Evolutionary conservation across 2,888 invertebrate species (phyloP), one percentile per base, ranked within the genome.

Genomic region (Drosophila melanocephala): DNA sequence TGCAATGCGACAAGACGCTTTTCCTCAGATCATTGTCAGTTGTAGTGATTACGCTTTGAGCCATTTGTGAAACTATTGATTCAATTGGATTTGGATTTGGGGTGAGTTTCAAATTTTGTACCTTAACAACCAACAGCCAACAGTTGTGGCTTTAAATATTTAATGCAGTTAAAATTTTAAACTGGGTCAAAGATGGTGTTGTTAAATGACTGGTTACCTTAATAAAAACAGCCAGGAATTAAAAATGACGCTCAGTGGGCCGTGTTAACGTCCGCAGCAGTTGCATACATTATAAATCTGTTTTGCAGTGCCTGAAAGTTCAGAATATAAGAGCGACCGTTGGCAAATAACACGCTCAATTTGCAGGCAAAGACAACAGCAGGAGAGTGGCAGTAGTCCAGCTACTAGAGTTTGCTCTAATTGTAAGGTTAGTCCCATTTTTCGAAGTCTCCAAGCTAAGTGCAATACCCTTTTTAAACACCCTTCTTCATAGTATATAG

Each of bases 211-310:
- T 22, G 42, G 59, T 39, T 30, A 42, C 42, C 9, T 16, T 16
- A 35, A 5, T 16, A 30, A 52, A 56, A 19, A 28, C 12, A 28
- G 12, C 1, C 9, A 16, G 14, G 4, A 14, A 47, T 47, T 7
- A 2, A 22, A 26, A 42, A 30, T 56, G 26, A 39, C 39, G 57
- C n/a, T 56, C 28, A 12, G 37, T 30, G 39, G 5, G 19, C 16
- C 26, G 3, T 14, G 28, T 14, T 52, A 35, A 22, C 42, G 66
- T 59, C 65, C 62, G 22, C 35, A 61, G 51, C 64, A 56, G 66
- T 67, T 59, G 62, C 64, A 72, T 73, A 67, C 84, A 87, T 84
- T 84, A 87, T 81, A 87, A 84, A 87, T 87, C 74, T 81, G 74
- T 84, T 62, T 52, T 32, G 58, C 51, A 63, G 53, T 87, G 87